Percentiles rank a stretch among this genome's conserved stretches.
Evolutionary conservation across 2,888 invertebrate genomes (phyloP).

Genomic region (Apamea sordens): DNA sequence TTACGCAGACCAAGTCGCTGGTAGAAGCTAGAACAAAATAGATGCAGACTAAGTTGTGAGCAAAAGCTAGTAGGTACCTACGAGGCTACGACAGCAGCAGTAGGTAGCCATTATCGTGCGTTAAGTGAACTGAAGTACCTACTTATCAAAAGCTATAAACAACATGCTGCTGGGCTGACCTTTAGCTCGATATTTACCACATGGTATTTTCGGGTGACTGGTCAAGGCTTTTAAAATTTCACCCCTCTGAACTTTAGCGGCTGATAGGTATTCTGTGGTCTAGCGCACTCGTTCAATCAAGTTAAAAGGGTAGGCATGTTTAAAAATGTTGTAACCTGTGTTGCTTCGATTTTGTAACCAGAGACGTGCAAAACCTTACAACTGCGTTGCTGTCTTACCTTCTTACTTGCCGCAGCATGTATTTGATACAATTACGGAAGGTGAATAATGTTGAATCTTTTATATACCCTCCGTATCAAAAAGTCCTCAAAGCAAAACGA

Average conservation of each 20-base stretch:
- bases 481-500: too few relatives aligned
- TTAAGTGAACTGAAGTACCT: background rate
- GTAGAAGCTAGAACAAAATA: background rate
- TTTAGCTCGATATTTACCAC: slow-evolving; percentile 15
- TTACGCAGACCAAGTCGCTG: too few relatives aligned
- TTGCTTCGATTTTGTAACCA: slow-evolving; percentile 22
- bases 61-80: background rate
- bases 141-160: slow-evolving; percentile 8
- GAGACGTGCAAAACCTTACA: slow-evolving; percentile 23
- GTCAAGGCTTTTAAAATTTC: slow-evolving; percentile 23
- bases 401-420: background rate
- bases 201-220: slow-evolving; percentile 3
- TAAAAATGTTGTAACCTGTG: background rate
- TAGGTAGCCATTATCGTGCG: background rate
- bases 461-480: too few relatives aligned
- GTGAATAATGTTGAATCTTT: background rate
- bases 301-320: background rate
- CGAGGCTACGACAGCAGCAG: too few relatives aligned
- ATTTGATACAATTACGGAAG: background rate
- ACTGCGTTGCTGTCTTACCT: background rate
- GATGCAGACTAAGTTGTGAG: background rate
- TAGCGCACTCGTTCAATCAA: slow-evolving; percentile 6
- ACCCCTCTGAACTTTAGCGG: slow-evolving; percentile 33
- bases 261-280: slow-evolving; percentile 3
- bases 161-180: background rate